These are phyloP conservation scores for Scrobipalpa atriplicella DNA, from an alignment of 2,888 invertebrate species.

Conservation along the genomic window DNA sequence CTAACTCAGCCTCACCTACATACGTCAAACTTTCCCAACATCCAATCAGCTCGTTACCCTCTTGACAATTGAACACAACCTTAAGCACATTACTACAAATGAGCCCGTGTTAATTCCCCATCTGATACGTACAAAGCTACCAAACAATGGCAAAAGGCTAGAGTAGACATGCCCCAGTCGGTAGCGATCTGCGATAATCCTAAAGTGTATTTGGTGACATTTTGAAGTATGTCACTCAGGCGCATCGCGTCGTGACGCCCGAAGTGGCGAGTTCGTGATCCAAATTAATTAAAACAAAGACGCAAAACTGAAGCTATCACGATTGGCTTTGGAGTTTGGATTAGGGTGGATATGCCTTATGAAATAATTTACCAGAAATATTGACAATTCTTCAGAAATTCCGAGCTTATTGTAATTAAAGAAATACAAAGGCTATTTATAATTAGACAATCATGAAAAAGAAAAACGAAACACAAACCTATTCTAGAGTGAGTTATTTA, in stretches of 20 bases:
- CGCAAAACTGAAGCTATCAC: constrained; percentile 79
- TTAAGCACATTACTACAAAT: constrained; percentile 44
- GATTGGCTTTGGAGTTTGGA: constrained; percentile 62
- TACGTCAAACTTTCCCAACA: constrained; percentile 14
- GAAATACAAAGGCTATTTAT: too few species aligned
- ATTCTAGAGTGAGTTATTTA: neutral
- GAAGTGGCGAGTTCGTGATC: constrained; percentile 82
- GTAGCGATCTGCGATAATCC: constrained; percentile 68
- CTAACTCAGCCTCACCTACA: neutral
- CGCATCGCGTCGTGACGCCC: constrained; percentile 75
- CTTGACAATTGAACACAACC: constrained; percentile 27
- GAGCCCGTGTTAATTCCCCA: constrained; percentile 50
- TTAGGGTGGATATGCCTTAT: constrained; percentile 61
- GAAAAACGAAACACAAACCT: neutral
- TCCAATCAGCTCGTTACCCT: constrained; percentile 18
- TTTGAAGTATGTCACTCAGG: constrained; percentile 81
- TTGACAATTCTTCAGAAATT: too few species aligned
- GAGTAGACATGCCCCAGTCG: constrained; percentile 39
- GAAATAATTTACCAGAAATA: too few species aligned
- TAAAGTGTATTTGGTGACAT: constrained; percentile 75
- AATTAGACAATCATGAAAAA: neutral
- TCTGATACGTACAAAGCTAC: constrained; percentile 44
- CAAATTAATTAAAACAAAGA: constrained; percentile 82
- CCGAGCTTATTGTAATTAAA: too few species aligned
- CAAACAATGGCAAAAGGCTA: constrained; percentile 53